Conservation (phyloP, 64 coral and sea anemone genomes). For the Dendrophyllia cribrosa region DNA sequence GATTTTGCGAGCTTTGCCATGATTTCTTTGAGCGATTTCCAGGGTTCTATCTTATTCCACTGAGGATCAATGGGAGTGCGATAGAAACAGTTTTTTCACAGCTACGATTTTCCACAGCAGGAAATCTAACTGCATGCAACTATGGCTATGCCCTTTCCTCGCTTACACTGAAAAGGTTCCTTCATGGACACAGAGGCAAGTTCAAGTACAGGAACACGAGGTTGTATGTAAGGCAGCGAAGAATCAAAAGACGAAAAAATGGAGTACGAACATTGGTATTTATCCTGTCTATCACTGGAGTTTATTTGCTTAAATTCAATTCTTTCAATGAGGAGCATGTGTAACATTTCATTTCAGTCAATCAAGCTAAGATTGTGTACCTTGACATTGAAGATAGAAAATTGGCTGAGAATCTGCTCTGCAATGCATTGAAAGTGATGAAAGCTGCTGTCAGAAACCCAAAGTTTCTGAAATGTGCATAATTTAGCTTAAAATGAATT, state of each 20-base stretch:
- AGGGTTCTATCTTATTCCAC: conserved; percentile 4
- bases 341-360: not conserved
- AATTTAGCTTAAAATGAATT: too few species aligned
- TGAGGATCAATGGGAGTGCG: conserved; percentile 33
- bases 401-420: too few species aligned
- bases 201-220: not conserved
- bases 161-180: not conserved
- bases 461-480: too few species aligned
- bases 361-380: too few species aligned
- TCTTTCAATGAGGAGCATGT: not conserved
- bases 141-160: not conserved
- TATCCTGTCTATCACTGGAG: too few species aligned
- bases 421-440: too few species aligned
- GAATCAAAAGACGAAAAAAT: not conserved
- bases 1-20: conserved; percentile 25
- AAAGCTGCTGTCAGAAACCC: too few species aligned
- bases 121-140: not conserved
- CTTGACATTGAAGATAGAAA: too few species aligned
- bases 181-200: not conserved
- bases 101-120: not conserved
- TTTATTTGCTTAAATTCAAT: too few species aligned
- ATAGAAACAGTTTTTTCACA: conserved; percentile 40
- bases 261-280: not conserved
- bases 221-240: not conserved
- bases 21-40: conserved; percentile 4